Base-by-base conservation (phyloP, 2,888 invertebrate genomes). In the Buathra laborator region DNA sequence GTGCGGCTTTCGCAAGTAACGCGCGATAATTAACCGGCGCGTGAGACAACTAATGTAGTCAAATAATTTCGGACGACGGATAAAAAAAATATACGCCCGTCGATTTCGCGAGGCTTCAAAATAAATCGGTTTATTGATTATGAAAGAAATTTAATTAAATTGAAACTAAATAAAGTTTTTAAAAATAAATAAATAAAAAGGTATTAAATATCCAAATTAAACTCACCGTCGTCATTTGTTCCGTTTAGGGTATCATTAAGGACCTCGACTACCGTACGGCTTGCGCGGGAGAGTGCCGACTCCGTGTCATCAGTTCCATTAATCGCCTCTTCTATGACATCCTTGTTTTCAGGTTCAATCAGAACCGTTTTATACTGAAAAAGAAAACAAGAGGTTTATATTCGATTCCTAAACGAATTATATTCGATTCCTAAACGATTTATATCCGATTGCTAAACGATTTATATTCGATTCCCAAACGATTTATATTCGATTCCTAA, bases 361-460 rank as follows among this genome's bases (percentile, higher is more conserved):
- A 94, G 89, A 64, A 93, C 90, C 29, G 94, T 94, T 87, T 94
- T 93, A 82, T 94, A 94, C 94, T 94, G 90, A 66, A 94, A 93
- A 83, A 16, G 32, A 53, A 16, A n/a, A 51, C 2, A 51, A 51
- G 19, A 9, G 1, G 24, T 24, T 37, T 37, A 59, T 14, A 59
- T 32, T 14, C 24, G 24, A 24, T 1, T 24, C 24, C 24, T 24
- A 24, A 29, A 24, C 12, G 24, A 14, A 2, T 24, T 24, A 9
- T 3, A 19, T 9, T 16, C 16, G 19, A 19, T 53, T 53, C 3
- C 9, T 51, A 5, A 53, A 53, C n/a, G 24, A 24, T 24, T 24
- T 24, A 53, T 10, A 4, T 44, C 4, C 44, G 44, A 24, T 24
- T 24, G 2, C 24, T 24, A 24, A 24, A 24, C 3, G 24, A 24